Base-by-base conservation (phyloP, 2,797 vertebrate species). In the Chelidonichthys spinosus region DNA sequence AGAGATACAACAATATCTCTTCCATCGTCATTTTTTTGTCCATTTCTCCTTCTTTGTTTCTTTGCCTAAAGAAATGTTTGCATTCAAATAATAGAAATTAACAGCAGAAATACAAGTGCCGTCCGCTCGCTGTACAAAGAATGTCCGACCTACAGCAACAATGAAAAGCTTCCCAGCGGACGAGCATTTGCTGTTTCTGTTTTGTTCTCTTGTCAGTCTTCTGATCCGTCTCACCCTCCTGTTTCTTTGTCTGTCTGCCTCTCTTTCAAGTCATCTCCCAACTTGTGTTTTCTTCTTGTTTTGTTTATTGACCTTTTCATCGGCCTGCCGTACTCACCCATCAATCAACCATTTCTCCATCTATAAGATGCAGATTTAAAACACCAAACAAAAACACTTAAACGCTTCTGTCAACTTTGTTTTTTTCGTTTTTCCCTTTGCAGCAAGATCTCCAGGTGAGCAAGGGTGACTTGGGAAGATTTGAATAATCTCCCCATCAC, bases 381-480 rank as follows among this genome's bases (percentile, higher is more conserved):
- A 25, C 25, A 25, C 25, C 25, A 25, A 25, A 25, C 25, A 25
- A 25, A 25, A 25, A 25, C 25, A 66, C 37, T 11, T n/a, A 44
- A 69, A 49, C 13, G 1, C 42, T 13, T 52, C 3, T 44, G 66
- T 76, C 40, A 79, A 63, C 55, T 60, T 56, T 87, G 44, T 87
- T 87, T 44, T 84, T 91, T 59, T 87, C 60, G 66, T 87, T 70
- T 83, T 83, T 7, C 63, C 60, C 66, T 91, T 91, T 69, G 83
- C 93, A 94, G 93, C 92, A 88, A 92, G 91, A 92, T 94, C 93
- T 87, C 93, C 93, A 94, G 93, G 93, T 94, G 92, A 94, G 93
- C 69, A 73, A 89, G 73, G 74, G 85, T 85, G 87, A 86, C 79
- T 59, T 72, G 46, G 80, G 62, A 87, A 61, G 85, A 84, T 79